A percentile compares a stretch with the other conserved stretches of the same genome.
phyloP scores from a whole-genome alignment of 1,140 invertebrate genomes.

The Cherax quadricarinatus region DNA sequence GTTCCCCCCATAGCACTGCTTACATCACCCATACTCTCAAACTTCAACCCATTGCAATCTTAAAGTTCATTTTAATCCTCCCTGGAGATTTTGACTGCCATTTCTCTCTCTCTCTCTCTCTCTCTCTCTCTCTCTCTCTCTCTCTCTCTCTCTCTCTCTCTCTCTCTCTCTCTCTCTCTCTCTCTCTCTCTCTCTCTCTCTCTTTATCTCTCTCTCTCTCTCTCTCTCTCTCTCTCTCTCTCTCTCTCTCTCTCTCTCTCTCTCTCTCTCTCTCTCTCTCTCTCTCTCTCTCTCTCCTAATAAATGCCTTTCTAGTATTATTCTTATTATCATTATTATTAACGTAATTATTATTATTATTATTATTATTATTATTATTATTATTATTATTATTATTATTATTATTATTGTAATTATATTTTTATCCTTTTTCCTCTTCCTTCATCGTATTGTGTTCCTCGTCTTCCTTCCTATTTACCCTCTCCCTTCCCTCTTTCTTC shows the following conservation, averaged over 20 bases:
- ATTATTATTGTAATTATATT: too few relatives aligned
- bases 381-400: too few relatives aligned
- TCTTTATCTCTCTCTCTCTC: neutral
- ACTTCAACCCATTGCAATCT: neutral
- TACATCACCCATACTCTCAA: neutral
- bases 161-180: conserved; percentile 42
- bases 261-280: conserved; percentile 44
- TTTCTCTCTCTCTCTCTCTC: neutral
- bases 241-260: conserved; percentile 34
- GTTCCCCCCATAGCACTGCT: neutral
- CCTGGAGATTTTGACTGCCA: too few relatives aligned
- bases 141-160: conserved; percentile 41
- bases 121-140: conserved; percentile 35
- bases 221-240: neutral
- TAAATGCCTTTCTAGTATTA: too few relatives aligned
- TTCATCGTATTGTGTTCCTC: neutral
- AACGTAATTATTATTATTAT: too few relatives aligned
- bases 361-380: too few relatives aligned
- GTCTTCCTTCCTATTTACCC: neutral
- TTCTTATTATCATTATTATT: too few relatives aligned
- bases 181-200: neutral
- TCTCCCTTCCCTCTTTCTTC: neutral
- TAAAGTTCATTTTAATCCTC: neutral
- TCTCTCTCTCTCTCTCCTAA: neutral
- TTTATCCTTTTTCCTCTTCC: neutral